Base-by-base conservation (phyloP, 2,888 invertebrate genomes). In the Netelia fuscicornis region DNA sequence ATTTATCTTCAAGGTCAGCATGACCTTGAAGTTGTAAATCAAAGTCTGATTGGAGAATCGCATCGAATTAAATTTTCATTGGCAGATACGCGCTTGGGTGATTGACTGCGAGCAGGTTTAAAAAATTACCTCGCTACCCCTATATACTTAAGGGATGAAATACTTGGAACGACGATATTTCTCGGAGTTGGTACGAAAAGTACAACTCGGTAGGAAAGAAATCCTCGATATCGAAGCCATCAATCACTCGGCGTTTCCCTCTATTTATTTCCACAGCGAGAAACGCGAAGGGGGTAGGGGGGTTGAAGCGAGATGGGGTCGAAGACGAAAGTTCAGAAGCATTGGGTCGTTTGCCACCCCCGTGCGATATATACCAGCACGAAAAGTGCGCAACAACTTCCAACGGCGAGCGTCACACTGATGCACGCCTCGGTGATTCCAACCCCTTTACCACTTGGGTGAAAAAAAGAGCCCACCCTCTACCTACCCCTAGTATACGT, bases 371-470 rank as follows among this genome's bases (percentile, higher is more conserved):
- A 83, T 84, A 62, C 10, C 30, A 60, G 81, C 79, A 81, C 62
- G 83, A 87, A 86, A 85, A 87, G 86, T 83, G 82, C 71, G 74
- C 77, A 87, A 85, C 83, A 87, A 86, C 86, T 87, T 81, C 79
- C 52, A 70, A 80, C 80, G 74, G 74, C 71, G 71, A 85, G 71
- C 85, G 83, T 74, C 62, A 85, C 62, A 83, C 62, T 81, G 77
- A 74, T 76, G 48, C 75, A 81, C 77, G 84, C 71, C 71, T 77
- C 77, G 67, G 70, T 60, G 64, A 70, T 37, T 70, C 80, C 62
- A 71, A 68, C 74, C 30, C 74, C 65, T 70, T 54, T 62, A 52
- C 75, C 62, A 62, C 58, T 8, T 37, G 37, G 37, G 6, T 6
- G 37, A 37, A 37, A 17, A 68, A 65, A 71, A 83, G 3, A 23